Conservation (phyloP, 2,113 vertebrate genomes). For the Centropus unirufus region DNA sequence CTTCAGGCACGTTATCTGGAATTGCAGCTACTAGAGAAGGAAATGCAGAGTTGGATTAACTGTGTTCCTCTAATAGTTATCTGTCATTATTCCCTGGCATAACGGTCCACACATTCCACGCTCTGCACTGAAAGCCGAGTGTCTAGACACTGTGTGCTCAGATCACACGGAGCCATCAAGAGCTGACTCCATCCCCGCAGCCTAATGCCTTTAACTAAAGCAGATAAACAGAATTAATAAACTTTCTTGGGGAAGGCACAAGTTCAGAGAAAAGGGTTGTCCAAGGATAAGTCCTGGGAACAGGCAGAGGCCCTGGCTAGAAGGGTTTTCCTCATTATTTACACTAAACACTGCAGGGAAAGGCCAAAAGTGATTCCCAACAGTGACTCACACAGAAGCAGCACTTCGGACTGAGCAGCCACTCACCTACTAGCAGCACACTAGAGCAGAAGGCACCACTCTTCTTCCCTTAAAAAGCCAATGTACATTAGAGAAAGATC, state of each 20-base stretch:
- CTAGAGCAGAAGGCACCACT: constrained; percentile 18
- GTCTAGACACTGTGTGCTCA: neutral
- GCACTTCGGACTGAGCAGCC: neutral
- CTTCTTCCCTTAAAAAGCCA: constrained; percentile 2
- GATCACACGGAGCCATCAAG: fast-evolving
- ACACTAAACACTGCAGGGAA: neutral
- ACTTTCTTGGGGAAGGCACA: neutral
- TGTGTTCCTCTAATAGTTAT: neutral
- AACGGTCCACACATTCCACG: neutral
- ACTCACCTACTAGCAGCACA: neutral
- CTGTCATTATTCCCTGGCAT: fast-evolving
- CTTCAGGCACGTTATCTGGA: neutral
- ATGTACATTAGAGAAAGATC: neutral
- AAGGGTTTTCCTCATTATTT: neutral
- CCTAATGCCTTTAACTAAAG: neutral
- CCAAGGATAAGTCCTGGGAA: neutral
- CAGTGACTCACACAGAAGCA: neutral
- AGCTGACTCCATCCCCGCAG: neutral
- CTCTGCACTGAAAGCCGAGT: neutral
- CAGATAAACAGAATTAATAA: neutral
- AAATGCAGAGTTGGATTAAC: neutral
- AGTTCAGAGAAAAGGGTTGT: neutral
- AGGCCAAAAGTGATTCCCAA: neutral
- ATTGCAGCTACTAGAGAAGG: neutral
- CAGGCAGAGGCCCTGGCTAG: neutral